phyloP scores from a whole-genome alignment of 1,140 invertebrate species.

The Coptotermes formosanus region DNA sequence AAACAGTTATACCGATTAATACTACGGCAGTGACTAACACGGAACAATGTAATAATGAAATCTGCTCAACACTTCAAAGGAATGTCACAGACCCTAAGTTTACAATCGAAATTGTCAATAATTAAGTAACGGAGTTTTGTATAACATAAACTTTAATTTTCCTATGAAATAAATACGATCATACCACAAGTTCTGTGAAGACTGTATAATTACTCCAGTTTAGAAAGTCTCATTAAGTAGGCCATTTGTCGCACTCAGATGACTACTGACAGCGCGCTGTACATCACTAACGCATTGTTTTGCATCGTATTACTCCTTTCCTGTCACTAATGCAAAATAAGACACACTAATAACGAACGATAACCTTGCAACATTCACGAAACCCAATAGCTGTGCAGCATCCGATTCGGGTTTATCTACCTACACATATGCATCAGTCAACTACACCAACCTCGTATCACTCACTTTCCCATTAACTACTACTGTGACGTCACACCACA shows the following conservation, averaged over 20 bases:
- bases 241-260: slow-evolving; percentile 26
- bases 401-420: not conserved
- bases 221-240: slow-evolving; percentile 21
- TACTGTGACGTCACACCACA: not conserved
- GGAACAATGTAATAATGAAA: too few species aligned
- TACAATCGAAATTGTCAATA: too few species aligned
- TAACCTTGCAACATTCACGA: not conserved
- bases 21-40: too few species aligned
- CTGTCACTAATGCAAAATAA: not conserved
- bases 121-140: not conserved
- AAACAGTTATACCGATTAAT: too few species aligned
- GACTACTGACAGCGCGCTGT: not conserved
- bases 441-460: not conserved
- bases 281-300: not conserved
- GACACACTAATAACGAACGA: not conserved
- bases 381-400: not conserved
- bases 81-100: too few species aligned
- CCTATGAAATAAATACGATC: not conserved
- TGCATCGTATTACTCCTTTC: not conserved
- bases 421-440: not conserved
- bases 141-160: not conserved
- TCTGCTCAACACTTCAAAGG: too few species aligned
- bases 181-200: not conserved
- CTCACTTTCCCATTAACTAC: not conserved
- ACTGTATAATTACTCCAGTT: not conserved